Base-by-base conservation (phyloP, 2,797 vertebrate genomes). In the Lerista edwardsae region DNA sequence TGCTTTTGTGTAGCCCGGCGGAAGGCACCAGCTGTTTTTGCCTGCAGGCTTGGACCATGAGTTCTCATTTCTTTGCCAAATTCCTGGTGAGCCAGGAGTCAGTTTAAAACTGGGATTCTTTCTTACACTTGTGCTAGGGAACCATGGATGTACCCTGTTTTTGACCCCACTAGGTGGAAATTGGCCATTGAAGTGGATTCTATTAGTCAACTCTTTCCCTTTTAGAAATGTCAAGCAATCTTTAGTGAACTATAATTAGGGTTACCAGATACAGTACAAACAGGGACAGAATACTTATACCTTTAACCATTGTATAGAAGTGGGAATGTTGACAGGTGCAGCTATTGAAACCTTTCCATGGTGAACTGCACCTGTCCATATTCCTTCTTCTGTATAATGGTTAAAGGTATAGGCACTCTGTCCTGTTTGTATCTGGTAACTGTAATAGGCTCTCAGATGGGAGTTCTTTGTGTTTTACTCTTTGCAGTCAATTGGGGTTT, bases 71-170 rank as follows among this genome's bases (percentile, higher is more conserved):
- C 59, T 34, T 80, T 57, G 71, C 47, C 62, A 85, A 62, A 75
- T 12, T 47, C 57, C 78, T 57, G 69, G 47, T 67, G 72, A 59
- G 51, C 21, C 59, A 41, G 34, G 44, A 21, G 31, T 75, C 25
- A 75, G 47, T 62, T 73, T 84, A 61, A 65, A 72, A 65, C 69
- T 79, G 59, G 69, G 47, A 65, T 25, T 47, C 34, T 64, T 64
- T 34, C 44, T 73, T 78, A 34, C 44, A 55, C 29, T 65, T 73
- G 41, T 76, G 62, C 64, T 31, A 27, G 73, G 25, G 19, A 39
- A 75, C 47, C n/a, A 51, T 61, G 78, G n/a, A 75, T 57, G 55
- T 6, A 57, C 55, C 17, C 15, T 57, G 15, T 47, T 81, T 62
- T 65, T 17, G 7, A 47, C 67, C 34, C n/a, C n/a, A 59, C 47